phyloP scores from a whole-genome alignment of 2,797 vertebrate species.

The Vireo griseus region DNA sequence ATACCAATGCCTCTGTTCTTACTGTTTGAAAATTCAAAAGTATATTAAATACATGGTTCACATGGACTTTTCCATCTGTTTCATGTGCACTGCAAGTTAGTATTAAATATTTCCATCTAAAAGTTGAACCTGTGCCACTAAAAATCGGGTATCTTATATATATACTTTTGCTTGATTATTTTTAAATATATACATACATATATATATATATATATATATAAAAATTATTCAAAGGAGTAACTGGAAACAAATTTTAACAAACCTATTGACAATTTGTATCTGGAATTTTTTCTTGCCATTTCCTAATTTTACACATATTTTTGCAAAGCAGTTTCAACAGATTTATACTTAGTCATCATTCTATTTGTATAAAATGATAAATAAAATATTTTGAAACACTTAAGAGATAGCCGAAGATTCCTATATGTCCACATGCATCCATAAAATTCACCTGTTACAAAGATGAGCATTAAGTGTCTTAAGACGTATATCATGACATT shows the following conservation, averaged over 20 bases:
- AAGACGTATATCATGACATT: conserved; percentile 27
- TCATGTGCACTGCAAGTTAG: not conserved
- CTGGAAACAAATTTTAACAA: conserved; percentile 39
- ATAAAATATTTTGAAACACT: conserved; percentile 52
- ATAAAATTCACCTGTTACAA: conserved; percentile 8
- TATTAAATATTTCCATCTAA: conserved; percentile 7
- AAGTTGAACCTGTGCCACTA: conserved; percentile 24
- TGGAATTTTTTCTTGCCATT: conserved; percentile 48
- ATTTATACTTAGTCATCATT: conserved; percentile 62
- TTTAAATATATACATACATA: conserved; percentile 22
- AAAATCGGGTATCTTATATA: conserved; percentile 19
- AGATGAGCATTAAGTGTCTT: not conserved
- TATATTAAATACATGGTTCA: not conserved
- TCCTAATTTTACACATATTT: conserved; percentile 65
- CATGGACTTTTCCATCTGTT: not conserved
- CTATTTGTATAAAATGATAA: conserved; percentile 62
- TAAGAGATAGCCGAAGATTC: conserved; percentile 57
- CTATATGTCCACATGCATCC: conserved; percentile 28
- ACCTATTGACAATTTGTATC: conserved; percentile 35
- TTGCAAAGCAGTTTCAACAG: conserved; percentile 57
- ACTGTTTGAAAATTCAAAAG: conserved; percentile 11
- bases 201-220: not conserved
- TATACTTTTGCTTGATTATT: conserved; percentile 38
- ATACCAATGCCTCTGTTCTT: conserved; percentile 10
- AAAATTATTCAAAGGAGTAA: conserved; percentile 17